Percentiles rank a stretch among this genome's conserved stretches.
phyloP scores from a whole-genome alignment of 2,888 invertebrate genomes.

The Neuroscelio doddi region DNA sequence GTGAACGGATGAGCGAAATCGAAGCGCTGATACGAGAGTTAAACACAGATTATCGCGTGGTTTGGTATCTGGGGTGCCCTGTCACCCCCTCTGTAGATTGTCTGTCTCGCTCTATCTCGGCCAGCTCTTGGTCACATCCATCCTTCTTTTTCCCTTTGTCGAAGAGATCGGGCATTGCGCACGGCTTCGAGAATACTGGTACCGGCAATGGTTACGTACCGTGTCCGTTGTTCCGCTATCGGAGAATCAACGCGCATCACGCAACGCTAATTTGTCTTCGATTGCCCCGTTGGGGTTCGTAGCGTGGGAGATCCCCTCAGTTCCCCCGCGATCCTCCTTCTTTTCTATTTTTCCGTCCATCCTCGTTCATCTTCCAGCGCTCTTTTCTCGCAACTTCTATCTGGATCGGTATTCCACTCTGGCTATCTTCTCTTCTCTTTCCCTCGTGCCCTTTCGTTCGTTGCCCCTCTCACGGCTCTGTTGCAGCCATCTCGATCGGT shows the following conservation, averaged over 20 bases:
- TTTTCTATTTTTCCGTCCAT: constrained; percentile 19
- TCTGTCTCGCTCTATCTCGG: constrained; percentile 23
- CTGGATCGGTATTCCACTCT: constrained; percentile 8
- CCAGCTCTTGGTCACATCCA: constrained; percentile 8
- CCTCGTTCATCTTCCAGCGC: constrained; percentile 13
- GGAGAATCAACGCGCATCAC: constrained; percentile 71
- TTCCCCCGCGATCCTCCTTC: constrained; percentile 33
- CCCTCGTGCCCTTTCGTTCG: constrained; percentile 28
- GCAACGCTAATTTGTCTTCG: constrained; percentile 72
- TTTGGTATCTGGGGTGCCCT: constrained; percentile 50
- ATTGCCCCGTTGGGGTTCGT: constrained; percentile 63
- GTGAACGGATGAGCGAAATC: constrained; percentile 45
- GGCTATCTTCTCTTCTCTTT: constrained; percentile 25
- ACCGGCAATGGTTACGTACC: constrained; percentile 54
- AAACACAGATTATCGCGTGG: constrained; percentile 49
- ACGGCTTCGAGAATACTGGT: constrained; percentile 39
- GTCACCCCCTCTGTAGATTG: constrained; percentile 42
- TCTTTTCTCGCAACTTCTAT: constrained; percentile 16
- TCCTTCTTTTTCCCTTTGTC: constrained; percentile 42
- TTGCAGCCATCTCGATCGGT: constrained; percentile 31
- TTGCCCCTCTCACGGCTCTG: constrained; percentile 20
- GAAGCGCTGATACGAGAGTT: constrained; percentile 49
- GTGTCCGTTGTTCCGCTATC: constrained; percentile 69
- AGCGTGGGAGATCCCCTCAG: constrained; percentile 68
- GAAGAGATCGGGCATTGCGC: constrained; percentile 38